A percentile compares a stretch with the other conserved stretches of the same genome.
Conservation (phyloP, 2,113 vertebrate genomes). For the Panthera leo region DNA sequence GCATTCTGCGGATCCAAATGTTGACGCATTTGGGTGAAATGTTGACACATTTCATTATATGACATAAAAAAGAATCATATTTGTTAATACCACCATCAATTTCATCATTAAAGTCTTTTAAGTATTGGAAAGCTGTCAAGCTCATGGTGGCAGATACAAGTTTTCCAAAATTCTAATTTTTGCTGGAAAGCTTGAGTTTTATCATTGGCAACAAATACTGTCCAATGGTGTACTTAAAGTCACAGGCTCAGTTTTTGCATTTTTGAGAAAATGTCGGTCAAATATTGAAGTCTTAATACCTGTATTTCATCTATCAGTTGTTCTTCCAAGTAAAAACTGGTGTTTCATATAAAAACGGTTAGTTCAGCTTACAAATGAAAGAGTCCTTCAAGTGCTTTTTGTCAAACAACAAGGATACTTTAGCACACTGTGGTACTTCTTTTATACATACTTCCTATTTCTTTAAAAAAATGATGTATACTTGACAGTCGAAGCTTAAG, state of each 20-base stretch:
- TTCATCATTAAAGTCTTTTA: constrained; percentile 57
- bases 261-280: constrained; percentile 12
- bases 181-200: constrained; percentile 9
- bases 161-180: constrained; percentile 52
- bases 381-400: neutral
- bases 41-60: constrained; percentile 57
- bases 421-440: rapidly evolving
- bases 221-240: constrained; percentile 14
- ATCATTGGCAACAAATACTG: neutral
- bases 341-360: neutral
- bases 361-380: neutral
- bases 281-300: neutral
- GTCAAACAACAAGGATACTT: neutral
- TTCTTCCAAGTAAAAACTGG: constrained; percentile 7
- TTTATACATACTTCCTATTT: neutral
- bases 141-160: neutral
- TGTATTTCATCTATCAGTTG: neutral
- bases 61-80: constrained; percentile 50
- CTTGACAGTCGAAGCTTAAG: neutral
- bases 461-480: neutral
- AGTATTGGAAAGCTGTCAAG: constrained; percentile 46
- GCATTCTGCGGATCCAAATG: constrained; percentile 39
- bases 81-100: constrained; percentile 50
- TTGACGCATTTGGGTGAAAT: constrained; percentile 36
- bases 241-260: neutral